Base-by-base conservation (phyloP, 2,888 invertebrate species). In the Thecophora atra region DNA sequence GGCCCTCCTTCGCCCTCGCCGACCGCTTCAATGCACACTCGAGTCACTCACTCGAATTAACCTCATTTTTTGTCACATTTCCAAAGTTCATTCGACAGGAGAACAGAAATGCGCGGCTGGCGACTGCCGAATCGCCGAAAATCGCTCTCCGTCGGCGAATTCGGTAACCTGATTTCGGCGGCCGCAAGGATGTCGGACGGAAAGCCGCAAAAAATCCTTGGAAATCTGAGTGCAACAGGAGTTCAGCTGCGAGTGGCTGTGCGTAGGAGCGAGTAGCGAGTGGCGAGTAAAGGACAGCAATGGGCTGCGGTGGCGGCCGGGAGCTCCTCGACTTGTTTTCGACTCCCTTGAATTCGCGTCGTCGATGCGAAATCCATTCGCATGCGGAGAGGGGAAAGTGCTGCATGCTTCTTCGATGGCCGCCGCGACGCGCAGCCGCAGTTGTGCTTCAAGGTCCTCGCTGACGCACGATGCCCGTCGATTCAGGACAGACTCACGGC, bases 191-290 rank as follows among this genome's bases (percentile, higher is more conserved):
- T n/a, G n/a, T n/a, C n/a, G 77, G 80, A 78, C 52, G 79, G 76
- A 75, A 74, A 60, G 63, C 65, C 76, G 78, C 77, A 78, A 78
- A 78, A 83, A 82, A 83, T 83, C 84, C 84, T 84, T 83, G 83
- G 82, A 83, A 80, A 79, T 79, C 80, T 81, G 77, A 78, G 75
- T 77, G 74, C 76, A 82, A 78, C 82, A 83, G 83, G 84, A 81
- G 81, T 78, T 75, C 83, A 83, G 83, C 74, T 37, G 24, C 7
- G 51, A 47, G 44, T 51, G 30, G 56, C 37, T 11, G 24, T 5
- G 6, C 44, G 1, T n/a, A 19, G 4, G 7, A n/a, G 28, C 47
- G n/a, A 4, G 3, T 11, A 26, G 17, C 28, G 24, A 6, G 42
- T 13, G 5, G 17, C n/a, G 26, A n/a, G n/a, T n/a, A n/a, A n/a